phyloP scores from a whole-genome alignment of 2,113 vertebrate species.

The Ancistrus triradiatus region DNA sequence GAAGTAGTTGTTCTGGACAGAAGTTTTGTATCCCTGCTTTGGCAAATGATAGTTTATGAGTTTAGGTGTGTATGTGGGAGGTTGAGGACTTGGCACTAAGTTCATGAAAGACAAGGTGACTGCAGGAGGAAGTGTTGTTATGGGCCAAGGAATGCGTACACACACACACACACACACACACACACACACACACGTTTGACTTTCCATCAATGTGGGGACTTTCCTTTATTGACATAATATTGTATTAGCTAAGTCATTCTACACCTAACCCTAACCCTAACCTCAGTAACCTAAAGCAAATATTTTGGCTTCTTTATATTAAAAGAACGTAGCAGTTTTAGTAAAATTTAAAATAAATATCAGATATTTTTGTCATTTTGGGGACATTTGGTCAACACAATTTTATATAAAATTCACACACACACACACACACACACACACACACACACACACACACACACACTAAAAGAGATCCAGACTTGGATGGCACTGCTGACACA shows the following conservation, averaged over 20 bases:
- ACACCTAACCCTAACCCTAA: too few relatives aligned
- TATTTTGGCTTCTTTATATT: too few relatives aligned
- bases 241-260: too few relatives aligned
- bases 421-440: constrained; percentile 38
- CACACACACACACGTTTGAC: constrained; percentile 30
- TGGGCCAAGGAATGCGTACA: constrained; percentile 64
- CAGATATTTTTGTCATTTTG: too few relatives aligned
- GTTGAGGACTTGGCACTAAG: not conserved
- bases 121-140: constrained; percentile 55
- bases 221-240: too few relatives aligned
- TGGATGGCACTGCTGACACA: constrained; percentile 72
- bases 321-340: too few relatives aligned
- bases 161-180: constrained; percentile 37
- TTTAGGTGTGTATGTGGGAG: not conserved
- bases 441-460: constrained; percentile 43
- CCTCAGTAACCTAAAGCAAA: too few relatives aligned
- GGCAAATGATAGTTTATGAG: not conserved
- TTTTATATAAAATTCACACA: too few relatives aligned
- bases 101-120: constrained; percentile 65
- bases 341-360: too few relatives aligned
- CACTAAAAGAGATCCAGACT: constrained; percentile 46
- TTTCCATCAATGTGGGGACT: too few relatives aligned
- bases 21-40: not conserved
- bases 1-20: not conserved
- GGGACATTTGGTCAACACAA: too few relatives aligned